phyloP scores from a whole-genome alignment of 2,888 invertebrate species.

The Alloplasta piceator region DNA sequence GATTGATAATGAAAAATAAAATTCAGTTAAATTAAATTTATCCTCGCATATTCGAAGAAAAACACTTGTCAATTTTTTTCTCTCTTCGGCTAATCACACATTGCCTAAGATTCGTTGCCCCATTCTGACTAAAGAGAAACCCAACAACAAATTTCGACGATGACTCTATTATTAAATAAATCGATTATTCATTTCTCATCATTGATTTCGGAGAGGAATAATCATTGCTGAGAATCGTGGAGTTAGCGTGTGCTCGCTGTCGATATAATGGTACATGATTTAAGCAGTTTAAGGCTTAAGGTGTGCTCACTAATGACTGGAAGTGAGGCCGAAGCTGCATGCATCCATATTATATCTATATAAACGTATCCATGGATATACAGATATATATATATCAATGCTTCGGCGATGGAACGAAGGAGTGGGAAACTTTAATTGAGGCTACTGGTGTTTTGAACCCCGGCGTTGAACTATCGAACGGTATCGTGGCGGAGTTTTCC shows the following conservation, averaged over 20 bases:
- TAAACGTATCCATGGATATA: conserved; percentile 20
- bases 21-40: too few species aligned
- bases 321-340: background rate
- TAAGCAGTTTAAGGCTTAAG: conserved; percentile 46
- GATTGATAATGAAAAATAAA: too few species aligned
- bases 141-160: background rate
- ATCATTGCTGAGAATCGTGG: conserved; percentile 8
- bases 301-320: conserved; percentile 10
- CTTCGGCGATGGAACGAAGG: conserved; percentile 40
- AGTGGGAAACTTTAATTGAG: conserved; percentile 55
- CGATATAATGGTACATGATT: conserved; percentile 60
- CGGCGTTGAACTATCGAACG: conserved; percentile 62
- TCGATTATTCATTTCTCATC: conserved; percentile 9
- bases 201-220: background rate
- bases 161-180: background rate
- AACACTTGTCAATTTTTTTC: too few species aligned
- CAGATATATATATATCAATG: conserved; percentile 6
- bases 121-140: too few species aligned
- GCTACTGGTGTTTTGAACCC: conserved; percentile 65
- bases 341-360: background rate
- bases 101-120: background rate
- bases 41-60: too few species aligned
- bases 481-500: conserved; percentile 47
- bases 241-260: conserved; percentile 20
- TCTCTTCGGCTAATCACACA: too few species aligned